These are phyloP conservation scores for Xiphophorus maculatus DNA, from an alignment of 2,113 vertebrate species.

Conservation along the genomic window DNA sequence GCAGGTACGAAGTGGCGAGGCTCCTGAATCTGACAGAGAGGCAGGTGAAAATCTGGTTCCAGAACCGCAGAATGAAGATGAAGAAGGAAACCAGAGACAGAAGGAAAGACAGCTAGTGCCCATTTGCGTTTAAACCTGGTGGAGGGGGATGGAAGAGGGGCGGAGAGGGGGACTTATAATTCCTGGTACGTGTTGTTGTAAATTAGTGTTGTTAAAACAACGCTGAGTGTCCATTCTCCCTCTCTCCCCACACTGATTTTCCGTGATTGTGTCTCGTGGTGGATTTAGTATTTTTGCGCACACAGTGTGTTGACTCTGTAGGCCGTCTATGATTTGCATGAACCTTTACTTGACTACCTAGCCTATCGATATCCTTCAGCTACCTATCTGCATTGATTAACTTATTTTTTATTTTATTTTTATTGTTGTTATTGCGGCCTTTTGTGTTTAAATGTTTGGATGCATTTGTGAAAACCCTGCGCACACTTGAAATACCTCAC, in stretches of 20 bases:
- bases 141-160: constrained; percentile 39
- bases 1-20: constrained; percentile 95
- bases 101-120: constrained; percentile 88
- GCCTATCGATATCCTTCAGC: constrained; percentile 69
- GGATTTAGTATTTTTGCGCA: constrained; percentile 82
- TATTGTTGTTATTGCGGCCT: constrained; percentile 37
- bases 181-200: constrained; percentile 79
- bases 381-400: constrained; percentile 77
- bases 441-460: constrained; percentile 10
- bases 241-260: constrained; percentile 78
- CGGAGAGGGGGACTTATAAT: constrained; percentile 36
- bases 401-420: constrained; percentile 56
- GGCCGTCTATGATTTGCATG: constrained; percentile 66
- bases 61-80: constrained; percentile 99
- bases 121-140: background rate
- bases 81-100: constrained; percentile 99
- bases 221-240: constrained; percentile 72
- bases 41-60: constrained; percentile 99
- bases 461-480: constrained; percentile 71
- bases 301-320: constrained; percentile 23
- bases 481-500: constrained; percentile 83
- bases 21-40: constrained; percentile 95
- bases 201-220: constrained; percentile 80
- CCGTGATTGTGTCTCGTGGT: constrained; percentile 83
- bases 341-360: constrained; percentile 72